Base-by-base conservation (phyloP, 53 echinoderm and acorn worm genomes). In the Crossaster papposus region DNA sequence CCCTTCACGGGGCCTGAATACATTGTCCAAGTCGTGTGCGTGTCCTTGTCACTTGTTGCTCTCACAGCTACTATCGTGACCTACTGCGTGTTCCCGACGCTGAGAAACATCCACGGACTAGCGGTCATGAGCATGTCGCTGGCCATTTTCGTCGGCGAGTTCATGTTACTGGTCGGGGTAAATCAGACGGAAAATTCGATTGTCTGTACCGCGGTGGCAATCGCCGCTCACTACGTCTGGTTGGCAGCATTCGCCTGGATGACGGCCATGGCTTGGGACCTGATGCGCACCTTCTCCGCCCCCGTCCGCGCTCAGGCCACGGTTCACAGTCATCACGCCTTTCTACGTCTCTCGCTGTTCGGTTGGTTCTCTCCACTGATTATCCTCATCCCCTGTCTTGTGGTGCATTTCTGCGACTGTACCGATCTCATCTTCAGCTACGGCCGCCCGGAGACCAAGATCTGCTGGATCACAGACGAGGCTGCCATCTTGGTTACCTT, bases 231-330 rank as follows among this genome's bases (percentile, higher is more conserved):
- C 55, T 91, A 91, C 88, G 36, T 73, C 31, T 91, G 91, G 91
- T 38, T 91, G 58, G 79, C 92, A 44, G 73, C 88, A 0, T 92
- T 88, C 64, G 88, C 92, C 11, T 92, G 92, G 92, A 92, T 92
- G 92, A 88, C 92, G 7, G 81, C 54, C 20, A 92, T 92, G 34
- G 70, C 92, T 15, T 92, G 73, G 88, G 88, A 92, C 82, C 78
- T 92, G 14, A 86, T 81, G 52, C 64, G 81, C 65, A 92, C 92
- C 14, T 92, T 92, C 89, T 38, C 75, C 17, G 55, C 64, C 20
- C 37, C 83, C 20, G 51, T 80, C 68, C 24, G 68, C 29, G 2
- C 24, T 11, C 24, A 24, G 0, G 24, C 4, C 0, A 3, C 24
- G 9, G 28, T 28, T 28, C 3, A 11, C 32, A 72, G 35, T 38